A percentile compares a stretch with the other conserved stretches of the same genome.
Conservation (phyloP, 2,888 invertebrate genomes). For the Ectropis crepuscularia region DNA sequence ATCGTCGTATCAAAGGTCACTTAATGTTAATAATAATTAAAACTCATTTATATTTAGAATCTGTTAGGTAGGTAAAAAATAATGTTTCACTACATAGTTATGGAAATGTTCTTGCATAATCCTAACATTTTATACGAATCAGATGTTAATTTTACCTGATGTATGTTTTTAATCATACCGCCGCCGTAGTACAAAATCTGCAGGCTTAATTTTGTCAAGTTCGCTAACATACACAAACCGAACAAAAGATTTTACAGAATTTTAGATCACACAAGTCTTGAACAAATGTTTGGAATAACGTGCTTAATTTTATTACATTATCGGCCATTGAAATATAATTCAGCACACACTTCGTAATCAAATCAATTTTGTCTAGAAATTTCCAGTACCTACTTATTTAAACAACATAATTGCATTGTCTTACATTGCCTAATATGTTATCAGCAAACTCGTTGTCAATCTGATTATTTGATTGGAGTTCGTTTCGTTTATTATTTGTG, state of each 20-base stretch:
- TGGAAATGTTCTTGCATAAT: neutral
- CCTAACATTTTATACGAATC: neutral
- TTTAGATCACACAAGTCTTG: no score
- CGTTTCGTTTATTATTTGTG: constrained; percentile 22
- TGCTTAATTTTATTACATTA: no score
- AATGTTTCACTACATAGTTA: neutral
- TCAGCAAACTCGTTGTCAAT: constrained; percentile 19
- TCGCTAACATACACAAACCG: no score
- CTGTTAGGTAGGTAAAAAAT: neutral
- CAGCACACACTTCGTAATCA: constrained; percentile 13
- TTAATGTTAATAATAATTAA: constrained; percentile 6
- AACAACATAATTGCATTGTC: constrained; percentile 12
- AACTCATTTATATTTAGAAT: neutral
- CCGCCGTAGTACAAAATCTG: no score
- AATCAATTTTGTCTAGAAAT: constrained; percentile 7
- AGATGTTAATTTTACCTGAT: neutral
- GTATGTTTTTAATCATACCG: no score
- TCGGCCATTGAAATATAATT: neutral
- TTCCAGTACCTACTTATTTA: neutral
- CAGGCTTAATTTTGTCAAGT: no score
- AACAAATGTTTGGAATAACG: no score
- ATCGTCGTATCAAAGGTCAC: constrained; percentile 15
- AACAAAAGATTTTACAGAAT: no score
- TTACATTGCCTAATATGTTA: constrained; percentile 16
- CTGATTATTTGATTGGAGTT: constrained; percentile 35